phyloP scores from a whole-genome alignment of 2,888 invertebrate genomes.

The Drosophila paranaensis region DNA sequence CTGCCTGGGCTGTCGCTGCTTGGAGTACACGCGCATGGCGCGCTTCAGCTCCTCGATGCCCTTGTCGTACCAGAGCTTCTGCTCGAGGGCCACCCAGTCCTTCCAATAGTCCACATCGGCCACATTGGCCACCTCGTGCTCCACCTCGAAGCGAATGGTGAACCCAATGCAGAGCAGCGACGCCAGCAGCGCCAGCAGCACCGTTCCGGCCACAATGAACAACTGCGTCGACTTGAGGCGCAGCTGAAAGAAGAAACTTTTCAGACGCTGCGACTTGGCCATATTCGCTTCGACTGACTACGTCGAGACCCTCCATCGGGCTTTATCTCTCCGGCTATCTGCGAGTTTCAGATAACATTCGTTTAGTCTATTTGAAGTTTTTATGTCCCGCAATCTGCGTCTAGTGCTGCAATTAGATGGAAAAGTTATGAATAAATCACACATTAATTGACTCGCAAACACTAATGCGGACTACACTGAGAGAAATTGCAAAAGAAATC shows the following conservation, averaged over 20 bases:
- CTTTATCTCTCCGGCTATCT: conserved; percentile 13
- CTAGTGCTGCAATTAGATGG: conserved; percentile 67
- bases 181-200: conserved; percentile 66
- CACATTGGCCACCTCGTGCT: conserved; percentile 69
- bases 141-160: conserved; percentile 75
- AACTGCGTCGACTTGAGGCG: conserved; percentile 69
- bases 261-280: conserved; percentile 26
- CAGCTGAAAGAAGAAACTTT: conserved; percentile 35
- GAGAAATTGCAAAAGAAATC: conserved; percentile 21
- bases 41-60: conserved; percentile 86
- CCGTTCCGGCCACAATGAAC: conserved; percentile 70
- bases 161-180: conserved; percentile 76
- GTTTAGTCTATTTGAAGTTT: conserved; percentile 35
- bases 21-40: conserved; percentile 86
- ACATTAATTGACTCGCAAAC: conserved; percentile 66
- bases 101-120: conserved; percentile 74
- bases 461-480: conserved; percentile 47
- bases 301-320: background rate
- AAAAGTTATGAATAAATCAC: conserved; percentile 67
- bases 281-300: background rate
- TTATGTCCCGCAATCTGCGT: conserved; percentile 40
- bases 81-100: conserved; percentile 62
- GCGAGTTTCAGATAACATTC: conserved; percentile 19
- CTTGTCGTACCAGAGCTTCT: conserved; percentile 84
- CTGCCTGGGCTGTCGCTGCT: conserved; percentile 86